Conservation (phyloP, 2,888 invertebrate genomes). For the Tillus elongatus region DNA sequence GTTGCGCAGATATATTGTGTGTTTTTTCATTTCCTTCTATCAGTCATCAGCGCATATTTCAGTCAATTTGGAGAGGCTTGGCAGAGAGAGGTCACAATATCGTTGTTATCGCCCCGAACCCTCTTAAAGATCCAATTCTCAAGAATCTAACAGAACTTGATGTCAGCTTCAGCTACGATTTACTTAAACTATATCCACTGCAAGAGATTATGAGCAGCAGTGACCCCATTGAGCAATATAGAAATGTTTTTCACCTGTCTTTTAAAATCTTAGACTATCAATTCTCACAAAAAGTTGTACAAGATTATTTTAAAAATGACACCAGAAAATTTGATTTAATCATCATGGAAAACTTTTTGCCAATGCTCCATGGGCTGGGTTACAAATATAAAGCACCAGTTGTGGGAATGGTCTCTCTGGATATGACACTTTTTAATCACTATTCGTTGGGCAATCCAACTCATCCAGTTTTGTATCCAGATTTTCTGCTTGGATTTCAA, state of each 20-base stretch:
- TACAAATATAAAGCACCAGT: slow-evolving; percentile 15
- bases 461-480: slow-evolving; percentile 27
- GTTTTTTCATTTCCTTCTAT: slow-evolving; percentile 13
- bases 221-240: too few relatives aligned
- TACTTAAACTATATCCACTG: too few relatives aligned
- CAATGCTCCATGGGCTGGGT: slow-evolving; percentile 12
- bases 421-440: slow-evolving; percentile 18
- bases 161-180: slow-evolving; percentile 22
- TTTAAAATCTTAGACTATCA: too few relatives aligned
- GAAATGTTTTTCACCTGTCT: too few relatives aligned
- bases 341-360: slow-evolving; percentile 15
- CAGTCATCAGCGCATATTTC: slow-evolving; percentile 20
- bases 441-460: slow-evolving; percentile 26
- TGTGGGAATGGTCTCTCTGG: slow-evolving; percentile 22
- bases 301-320: slow-evolving; percentile 8
- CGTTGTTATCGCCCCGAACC: slow-evolving; percentile 30
- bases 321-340: slow-evolving; percentile 17
- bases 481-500: slow-evolving; percentile 12
- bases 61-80: slow-evolving; percentile 29
- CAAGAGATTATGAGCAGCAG: too few relatives aligned
- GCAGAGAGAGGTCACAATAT: slow-evolving; percentile 32
- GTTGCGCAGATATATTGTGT: slow-evolving; percentile 12
- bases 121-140: slow-evolving; percentile 27
- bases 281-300: too few relatives aligned
- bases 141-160: slow-evolving; percentile 34